Evolutionary conservation across 2,797 vertebrate species (phyloP), one percentile per base, ranked within the genome.

Genomic region (Pipistrellus pygmaeus): DNA sequence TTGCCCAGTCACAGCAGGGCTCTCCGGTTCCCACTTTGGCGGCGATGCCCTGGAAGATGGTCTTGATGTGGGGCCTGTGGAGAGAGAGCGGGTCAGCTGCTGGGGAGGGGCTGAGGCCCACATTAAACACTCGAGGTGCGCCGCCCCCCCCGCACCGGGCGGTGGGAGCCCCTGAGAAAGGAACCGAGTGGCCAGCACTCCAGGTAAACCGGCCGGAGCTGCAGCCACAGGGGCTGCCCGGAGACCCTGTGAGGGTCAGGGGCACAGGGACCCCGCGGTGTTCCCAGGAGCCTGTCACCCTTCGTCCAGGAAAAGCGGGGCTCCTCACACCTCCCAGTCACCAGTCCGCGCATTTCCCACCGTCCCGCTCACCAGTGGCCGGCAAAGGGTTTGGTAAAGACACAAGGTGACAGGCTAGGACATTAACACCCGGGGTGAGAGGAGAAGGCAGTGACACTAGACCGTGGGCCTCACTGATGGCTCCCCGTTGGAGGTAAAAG

Each of bases 1-100:
- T 99, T 97, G 99, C 99, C 99, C 99, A 99, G 96, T 99, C 99
- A 97, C 99, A 99, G 95, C 99, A 99, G 8, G 99, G 99, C 87
- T 99, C 99, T 95, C 99, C 99, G 35, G 99, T 99, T 93, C 99
- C 99, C 13, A 99, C 99, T 98, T 99, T 99, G 27, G 99, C 99
- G 48, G 99, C 99, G 3, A 99, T 99, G 97, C 99, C 98, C 97
- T 99, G 99, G 98, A 99, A 99, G 98, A 99, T 99, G 0, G 98
- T 98, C 98, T 99, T 99, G 95, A 99, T 99, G 96, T 99, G 98
- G 1, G 99, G 99, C 99, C 99, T 99, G 98, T 55, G 84, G 97
- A 68, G 41, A 97, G 81, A 83, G 96, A 96, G 21, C 0, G 13
- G 78, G 77, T 97, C 73, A 97, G 97, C 64, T 92, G 20, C 44